Evolutionary conservation across 2,113 vertebrate species (phyloP).

Genomic region (Orycteropus afer): DNA sequence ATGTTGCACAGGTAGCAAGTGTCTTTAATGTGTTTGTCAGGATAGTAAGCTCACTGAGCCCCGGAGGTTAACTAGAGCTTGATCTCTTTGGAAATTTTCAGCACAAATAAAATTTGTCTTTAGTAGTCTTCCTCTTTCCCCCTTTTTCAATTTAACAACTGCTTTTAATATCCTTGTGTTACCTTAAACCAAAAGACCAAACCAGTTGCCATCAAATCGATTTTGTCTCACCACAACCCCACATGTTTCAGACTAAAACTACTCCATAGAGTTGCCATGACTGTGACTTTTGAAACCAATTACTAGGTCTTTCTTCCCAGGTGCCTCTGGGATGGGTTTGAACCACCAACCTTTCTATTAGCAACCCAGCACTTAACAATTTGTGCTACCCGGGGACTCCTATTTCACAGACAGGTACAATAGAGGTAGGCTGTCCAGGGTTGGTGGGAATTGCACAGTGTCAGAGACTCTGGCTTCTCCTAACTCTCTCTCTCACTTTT

Average conservation of each 20-base stretch:
- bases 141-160: not conserved
- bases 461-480: not conserved
- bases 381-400: not conserved
- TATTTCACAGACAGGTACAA: not conserved
- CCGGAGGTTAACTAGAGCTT: not conserved
- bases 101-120: conserved; percentile 24
- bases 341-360: not conserved
- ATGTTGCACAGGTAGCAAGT: not conserved
- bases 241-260: not conserved
- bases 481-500: not conserved
- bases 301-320: not conserved
- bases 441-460: not conserved
- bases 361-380: not conserved
- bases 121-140: not conserved
- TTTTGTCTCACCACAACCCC: not conserved
- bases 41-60: not conserved
- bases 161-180: not conserved
- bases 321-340: not conserved
- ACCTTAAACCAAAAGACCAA: not conserved
- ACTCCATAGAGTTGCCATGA: not conserved
- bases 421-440: not conserved
- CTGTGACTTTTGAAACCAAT: not conserved
- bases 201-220: not conserved
- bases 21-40: not conserved
- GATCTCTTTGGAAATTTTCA: not conserved